These are phyloP conservation scores for Agonopterix alstromeriana DNA, from an alignment of 2,888 invertebrate species.

Conservation along the genomic window DNA sequence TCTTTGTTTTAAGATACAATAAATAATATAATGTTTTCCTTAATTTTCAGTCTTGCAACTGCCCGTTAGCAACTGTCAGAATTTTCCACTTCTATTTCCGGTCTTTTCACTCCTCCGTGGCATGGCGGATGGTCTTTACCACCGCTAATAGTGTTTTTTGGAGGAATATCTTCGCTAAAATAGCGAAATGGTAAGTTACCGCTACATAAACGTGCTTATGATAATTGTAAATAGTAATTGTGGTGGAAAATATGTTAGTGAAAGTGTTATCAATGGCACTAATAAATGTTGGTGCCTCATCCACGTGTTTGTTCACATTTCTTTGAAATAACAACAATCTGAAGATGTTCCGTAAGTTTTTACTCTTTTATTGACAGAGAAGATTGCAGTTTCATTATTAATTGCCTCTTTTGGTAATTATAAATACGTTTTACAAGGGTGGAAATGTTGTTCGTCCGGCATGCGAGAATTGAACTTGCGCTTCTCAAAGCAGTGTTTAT, in stretches of 20 bases:
- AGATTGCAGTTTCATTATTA: too few species aligned
- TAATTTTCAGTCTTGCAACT: constrained; percentile 41
- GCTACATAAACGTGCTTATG: constrained; percentile 23
- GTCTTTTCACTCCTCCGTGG: constrained; percentile 75
- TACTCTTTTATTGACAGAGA: background rate
- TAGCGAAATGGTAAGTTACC: constrained; percentile 71
- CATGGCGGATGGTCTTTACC: constrained; percentile 74
- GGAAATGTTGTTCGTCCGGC: too few species aligned
- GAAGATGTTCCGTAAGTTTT: constrained; percentile 12
- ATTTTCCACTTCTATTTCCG: constrained; percentile 46
- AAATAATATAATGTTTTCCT: background rate
- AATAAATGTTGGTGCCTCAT: background rate
- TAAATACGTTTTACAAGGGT: too few species aligned
- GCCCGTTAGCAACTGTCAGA: constrained; percentile 43
- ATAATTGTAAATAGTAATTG: constrained; percentile 8
- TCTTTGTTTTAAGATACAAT: background rate
- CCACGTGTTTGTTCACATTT: constrained; percentile 30
- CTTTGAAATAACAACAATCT: constrained; percentile 16
- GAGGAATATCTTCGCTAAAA: constrained; percentile 65
- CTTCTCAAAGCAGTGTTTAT: too few species aligned
- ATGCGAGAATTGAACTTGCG: too few species aligned
- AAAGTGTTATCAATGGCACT: background rate
- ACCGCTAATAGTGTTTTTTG: constrained; percentile 63
- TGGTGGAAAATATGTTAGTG: constrained; percentile 34
- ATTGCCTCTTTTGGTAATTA: too few species aligned